These are phyloP conservation scores for Nezara viridula DNA, from an alignment of 2,888 invertebrate species.

Conservation along the genomic window DNA sequence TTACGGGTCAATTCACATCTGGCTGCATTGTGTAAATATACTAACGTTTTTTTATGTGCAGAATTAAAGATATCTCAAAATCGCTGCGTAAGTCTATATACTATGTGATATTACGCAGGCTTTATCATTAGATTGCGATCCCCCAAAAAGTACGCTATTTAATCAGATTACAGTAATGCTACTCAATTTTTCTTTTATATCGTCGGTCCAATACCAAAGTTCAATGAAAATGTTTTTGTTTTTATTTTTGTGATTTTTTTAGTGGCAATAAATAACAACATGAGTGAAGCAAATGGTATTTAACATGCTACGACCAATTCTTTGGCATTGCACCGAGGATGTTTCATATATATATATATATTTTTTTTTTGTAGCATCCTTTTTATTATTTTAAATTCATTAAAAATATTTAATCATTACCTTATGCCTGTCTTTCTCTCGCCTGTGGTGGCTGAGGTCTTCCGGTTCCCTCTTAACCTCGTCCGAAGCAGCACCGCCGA, in stretches of 20 bases:
- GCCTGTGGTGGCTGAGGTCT: conserved; percentile 79
- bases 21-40: too few relatives aligned
- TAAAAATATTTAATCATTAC: neutral
- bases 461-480: conserved; percentile 86
- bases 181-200: neutral
- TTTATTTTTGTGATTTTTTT: neutral
- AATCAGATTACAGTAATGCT: neutral
- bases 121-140: neutral
- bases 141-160: neutral
- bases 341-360: too few relatives aligned
- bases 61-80: neutral
- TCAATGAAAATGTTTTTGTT: too few relatives aligned
- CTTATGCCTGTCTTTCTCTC: conserved; percentile 64
- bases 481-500: conserved; percentile 67
- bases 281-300: too few relatives aligned
- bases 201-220: too few relatives aligned
- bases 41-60: neutral
- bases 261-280: neutral
- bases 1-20: too few relatives aligned
- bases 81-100: neutral
- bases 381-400: neutral
- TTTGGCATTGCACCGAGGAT: too few relatives aligned
- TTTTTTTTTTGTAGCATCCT: too few relatives aligned
- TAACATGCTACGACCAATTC: too few relatives aligned
- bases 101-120: neutral